Conservation (phyloP, 2,888 invertebrate genomes). For the Pseudococcus longispinus region DNA sequence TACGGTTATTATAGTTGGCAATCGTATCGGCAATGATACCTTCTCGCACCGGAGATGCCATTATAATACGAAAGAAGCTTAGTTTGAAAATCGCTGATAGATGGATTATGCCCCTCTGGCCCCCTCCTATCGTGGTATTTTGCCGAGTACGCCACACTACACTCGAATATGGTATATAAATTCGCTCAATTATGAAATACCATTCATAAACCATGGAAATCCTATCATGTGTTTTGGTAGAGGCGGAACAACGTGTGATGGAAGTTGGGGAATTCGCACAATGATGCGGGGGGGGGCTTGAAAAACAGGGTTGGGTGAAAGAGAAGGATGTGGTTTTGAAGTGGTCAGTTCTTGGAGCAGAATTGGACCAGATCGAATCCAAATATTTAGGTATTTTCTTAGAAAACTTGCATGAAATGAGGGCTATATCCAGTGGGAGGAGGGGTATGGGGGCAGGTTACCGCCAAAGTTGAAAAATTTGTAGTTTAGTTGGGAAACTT, state of each 20-base stretch:
- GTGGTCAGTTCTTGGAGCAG: too few species aligned
- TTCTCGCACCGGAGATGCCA: constrained; percentile 19
- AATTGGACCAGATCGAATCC: too few species aligned
- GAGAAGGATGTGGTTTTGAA: background rate
- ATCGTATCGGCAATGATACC: background rate
- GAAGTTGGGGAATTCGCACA: background rate
- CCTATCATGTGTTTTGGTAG: background rate
- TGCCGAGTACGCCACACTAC: background rate
- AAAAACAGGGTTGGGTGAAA: background rate
- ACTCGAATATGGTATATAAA: constrained; percentile 9
- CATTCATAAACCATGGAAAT: constrained; percentile 7
- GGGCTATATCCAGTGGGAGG: too few species aligned
- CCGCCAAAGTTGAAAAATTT: too few species aligned
- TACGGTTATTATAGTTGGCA: constrained; percentile 40
- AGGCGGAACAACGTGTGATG: background rate
- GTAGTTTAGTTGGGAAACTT: too few species aligned
- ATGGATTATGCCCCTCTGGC: constrained; percentile 34
- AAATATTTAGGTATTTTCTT: too few species aligned
- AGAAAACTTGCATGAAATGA: too few species aligned
- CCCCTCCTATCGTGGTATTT: background rate
- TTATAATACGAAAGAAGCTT: constrained; percentile 52
- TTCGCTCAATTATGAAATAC: constrained; percentile 18
- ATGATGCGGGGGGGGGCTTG: background rate
- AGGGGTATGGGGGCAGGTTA: too few species aligned
- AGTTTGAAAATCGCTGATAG: constrained; percentile 55